Conservation (phyloP, 1,140 invertebrate species). For the Pseudomyrmex gracilis region DNA sequence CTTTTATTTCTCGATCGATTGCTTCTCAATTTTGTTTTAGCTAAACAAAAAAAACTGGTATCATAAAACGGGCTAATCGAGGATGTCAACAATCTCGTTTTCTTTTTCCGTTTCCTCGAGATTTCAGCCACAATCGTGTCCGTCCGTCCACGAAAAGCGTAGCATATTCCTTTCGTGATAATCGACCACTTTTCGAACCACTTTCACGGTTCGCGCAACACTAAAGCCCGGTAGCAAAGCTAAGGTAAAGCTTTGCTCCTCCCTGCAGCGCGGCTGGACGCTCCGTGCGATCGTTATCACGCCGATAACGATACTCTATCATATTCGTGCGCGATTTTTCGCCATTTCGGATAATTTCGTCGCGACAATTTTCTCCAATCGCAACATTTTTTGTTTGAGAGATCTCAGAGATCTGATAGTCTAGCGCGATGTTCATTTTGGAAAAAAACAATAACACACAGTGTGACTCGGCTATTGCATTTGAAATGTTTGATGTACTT, state of each 20-base stretch:
- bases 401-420: neutral
- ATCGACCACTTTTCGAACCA: constrained; percentile 14
- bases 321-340: constrained; percentile 10
- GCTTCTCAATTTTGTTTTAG: constrained; percentile 8
- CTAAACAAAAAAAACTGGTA: neutral
- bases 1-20: neutral
- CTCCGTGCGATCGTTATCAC: constrained; percentile 56
- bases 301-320: constrained; percentile 70
- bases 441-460: too few relatives aligned
- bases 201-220: constrained; percentile 42
- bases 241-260: neutral
- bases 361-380: neutral
- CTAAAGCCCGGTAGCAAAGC: constrained; percentile 43
- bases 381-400: neutral
- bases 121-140: neutral
- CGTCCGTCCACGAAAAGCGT: neutral
- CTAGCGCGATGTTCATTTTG: too few relatives aligned
- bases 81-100: neutral
- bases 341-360: neutral
- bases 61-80: neutral
- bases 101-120: neutral
- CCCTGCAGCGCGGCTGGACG: constrained; percentile 11
- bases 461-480: too few relatives aligned
- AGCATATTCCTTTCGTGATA: neutral
- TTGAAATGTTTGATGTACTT: too few relatives aligned